These are phyloP conservation scores for Apodemia zela DNA, from an alignment of 2,888 invertebrate species.

Conservation along the genomic window DNA sequence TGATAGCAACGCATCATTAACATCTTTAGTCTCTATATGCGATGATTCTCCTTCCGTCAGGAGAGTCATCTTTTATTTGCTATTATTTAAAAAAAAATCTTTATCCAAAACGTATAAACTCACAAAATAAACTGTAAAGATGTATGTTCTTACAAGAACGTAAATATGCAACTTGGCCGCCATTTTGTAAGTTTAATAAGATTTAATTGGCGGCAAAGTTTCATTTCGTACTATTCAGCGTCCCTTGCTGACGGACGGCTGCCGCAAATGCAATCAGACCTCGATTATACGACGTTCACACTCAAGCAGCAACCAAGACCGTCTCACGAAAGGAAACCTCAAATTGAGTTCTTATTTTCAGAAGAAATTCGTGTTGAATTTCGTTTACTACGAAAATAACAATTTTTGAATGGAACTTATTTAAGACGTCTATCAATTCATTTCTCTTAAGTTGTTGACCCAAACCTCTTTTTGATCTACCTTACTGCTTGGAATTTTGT, in stretches of 20 bases:
- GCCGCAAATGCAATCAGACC: conserved; percentile 14
- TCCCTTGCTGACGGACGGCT: conserved; percentile 13
- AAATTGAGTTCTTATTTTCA: not conserved
- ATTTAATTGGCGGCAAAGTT: conserved; percentile 14
- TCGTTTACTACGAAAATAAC: not conserved
- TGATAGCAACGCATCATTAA: too few species aligned
- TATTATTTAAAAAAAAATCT: too few species aligned
- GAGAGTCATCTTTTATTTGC: too few species aligned
- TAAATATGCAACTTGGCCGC: not conserved
- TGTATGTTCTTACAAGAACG: not conserved
- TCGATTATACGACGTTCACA: conserved; percentile 12
- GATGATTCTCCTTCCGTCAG: too few species aligned
- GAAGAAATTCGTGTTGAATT: not conserved
- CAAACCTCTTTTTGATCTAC: not conserved
- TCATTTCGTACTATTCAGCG: conserved; percentile 14
- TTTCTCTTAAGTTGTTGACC: too few species aligned
- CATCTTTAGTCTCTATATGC: too few species aligned
- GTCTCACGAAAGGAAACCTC: not conserved
- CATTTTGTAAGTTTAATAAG: conserved; percentile 13
- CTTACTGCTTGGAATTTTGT: not conserved
- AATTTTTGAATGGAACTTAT: too few species aligned
- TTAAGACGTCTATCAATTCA: too few species aligned
- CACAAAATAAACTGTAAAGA: not conserved
- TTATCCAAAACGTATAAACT: too few species aligned
- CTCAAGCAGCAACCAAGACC: not conserved